Conservation (phyloP, 2,888 invertebrate genomes). For the Zootermopsis nevadensis region DNA sequence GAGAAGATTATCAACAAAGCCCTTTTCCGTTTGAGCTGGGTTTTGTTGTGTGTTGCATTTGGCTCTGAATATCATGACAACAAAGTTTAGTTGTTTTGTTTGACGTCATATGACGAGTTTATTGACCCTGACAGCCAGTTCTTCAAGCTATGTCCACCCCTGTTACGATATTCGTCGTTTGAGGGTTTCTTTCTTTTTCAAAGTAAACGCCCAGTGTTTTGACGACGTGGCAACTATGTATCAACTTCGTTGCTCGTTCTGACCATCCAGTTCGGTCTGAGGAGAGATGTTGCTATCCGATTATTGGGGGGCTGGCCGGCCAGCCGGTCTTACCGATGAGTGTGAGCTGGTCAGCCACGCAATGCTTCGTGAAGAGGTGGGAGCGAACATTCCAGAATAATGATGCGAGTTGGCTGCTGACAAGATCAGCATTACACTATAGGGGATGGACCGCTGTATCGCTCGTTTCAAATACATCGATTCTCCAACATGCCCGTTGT, state of each 20-base stretch:
- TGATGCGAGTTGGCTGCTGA: conserved; percentile 44
- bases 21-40: no score
- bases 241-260: background rate
- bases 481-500: no score
- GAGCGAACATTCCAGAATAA: conserved; percentile 50
- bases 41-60: no score
- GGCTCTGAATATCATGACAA: no score
- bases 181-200: conserved; percentile 4
- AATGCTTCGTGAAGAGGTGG: conserved; percentile 17
- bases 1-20: no score
- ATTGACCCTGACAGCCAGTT: background rate
- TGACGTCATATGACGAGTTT: no score
- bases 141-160: conserved; percentile 3
- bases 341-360: conserved; percentile 30
- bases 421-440: conserved; percentile 42
- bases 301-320: conserved; percentile 33
- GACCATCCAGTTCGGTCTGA: conserved; percentile 2
- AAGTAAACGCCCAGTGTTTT: conserved; percentile 36
- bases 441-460: conserved; percentile 13
- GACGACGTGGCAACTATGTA: conserved; percentile 39
- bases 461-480: conserved; percentile 10
- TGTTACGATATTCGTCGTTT: conserved; percentile 21
- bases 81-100: no score
- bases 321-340: conserved; percentile 16
- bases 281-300: conserved; percentile 46